These are phyloP conservation scores for Gnathonemus echidnorhynchus DNA, from an alignment of 2,113 vertebrate species.

Conservation along the genomic window DNA sequence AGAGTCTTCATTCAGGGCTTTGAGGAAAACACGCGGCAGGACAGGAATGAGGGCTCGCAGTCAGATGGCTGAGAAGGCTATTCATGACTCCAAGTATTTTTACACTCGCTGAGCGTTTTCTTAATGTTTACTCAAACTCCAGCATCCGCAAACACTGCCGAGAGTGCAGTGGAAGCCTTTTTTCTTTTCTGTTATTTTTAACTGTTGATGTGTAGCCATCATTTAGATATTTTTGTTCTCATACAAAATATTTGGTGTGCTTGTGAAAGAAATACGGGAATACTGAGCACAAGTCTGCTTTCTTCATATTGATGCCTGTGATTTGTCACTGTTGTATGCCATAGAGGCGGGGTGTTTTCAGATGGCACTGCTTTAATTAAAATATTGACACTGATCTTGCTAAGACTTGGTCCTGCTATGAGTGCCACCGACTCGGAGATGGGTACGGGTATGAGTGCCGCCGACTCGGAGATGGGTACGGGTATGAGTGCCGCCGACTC, in stretches of 20 bases:
- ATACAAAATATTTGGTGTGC: background rate
- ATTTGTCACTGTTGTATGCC: background rate
- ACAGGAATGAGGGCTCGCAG: conserved; percentile 49
- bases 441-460: too few relatives aligned
- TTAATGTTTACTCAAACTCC: conserved; percentile 41
- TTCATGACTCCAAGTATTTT: conserved; percentile 13
- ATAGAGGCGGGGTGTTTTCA: background rate
- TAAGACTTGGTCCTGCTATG: background rate
- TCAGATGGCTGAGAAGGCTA: conserved; percentile 48
- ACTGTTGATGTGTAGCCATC: conserved; percentile 37
- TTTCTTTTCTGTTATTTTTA: background rate
- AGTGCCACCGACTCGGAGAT: background rate
- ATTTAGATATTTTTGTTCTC: background rate
- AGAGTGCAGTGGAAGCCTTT: conserved; percentile 35
- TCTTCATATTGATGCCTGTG: background rate
- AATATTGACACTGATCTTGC: background rate
- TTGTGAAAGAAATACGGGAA: background rate
- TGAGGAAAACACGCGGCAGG: conserved; percentile 55
- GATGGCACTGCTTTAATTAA: background rate
- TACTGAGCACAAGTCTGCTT: background rate
- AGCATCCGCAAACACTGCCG: conserved; percentile 35
- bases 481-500: too few relatives aligned
- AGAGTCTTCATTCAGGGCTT: conserved; percentile 44
- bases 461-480: too few relatives aligned
- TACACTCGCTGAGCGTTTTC: background rate